Evolutionary conservation across 2,888 invertebrate genomes (phyloP), one percentile per base, ranked within the genome.

Genomic region (Parascotia fuliginaria): DNA sequence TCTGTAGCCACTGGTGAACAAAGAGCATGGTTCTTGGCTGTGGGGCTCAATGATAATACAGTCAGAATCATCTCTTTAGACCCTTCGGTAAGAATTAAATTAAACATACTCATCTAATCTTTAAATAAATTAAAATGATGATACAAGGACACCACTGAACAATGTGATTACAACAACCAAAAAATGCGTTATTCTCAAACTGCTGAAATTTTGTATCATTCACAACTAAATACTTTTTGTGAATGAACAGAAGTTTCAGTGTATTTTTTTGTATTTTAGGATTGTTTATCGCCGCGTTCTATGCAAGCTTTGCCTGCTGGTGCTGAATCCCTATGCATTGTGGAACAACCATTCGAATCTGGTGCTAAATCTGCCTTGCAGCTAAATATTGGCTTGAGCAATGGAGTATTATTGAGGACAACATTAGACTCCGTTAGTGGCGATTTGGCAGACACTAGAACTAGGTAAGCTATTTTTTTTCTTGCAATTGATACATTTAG

Each of bases 51-150:
- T 42, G 99, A 99, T 77, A 97, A 97, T 77, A 99, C 99, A 15
- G 99, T 99, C 49, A 94, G 99, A 69, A 98, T 99, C 51, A 98
- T 99, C 55, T 99, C 99, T 0, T 92, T 99, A 49, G 99, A 99
- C 89, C 99, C 99, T 13, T 95, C 96, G 42, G 95, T 95, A 87
- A 93, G 94, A 12, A 38, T 27, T 3, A 37, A 7, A 14, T 31
- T 11, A 4, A 9, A 22, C 9, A 22, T 22, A n/a, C 24, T 13
- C 11, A n/a, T 16, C 0, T 1, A 11, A 12, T 9, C 12, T 11
- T n/a, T 34, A 19, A 3, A 14, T n/a, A 22, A 27, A 32, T 29
- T 42, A 45, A 46, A 55, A 87, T 92, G 92, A 92, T 92, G 92
- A 92, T 64, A 85, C 71, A 76, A 92, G 92, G 92, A 92, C 92